A percentile compares a stretch with the other conserved stretches of the same genome.
Conservation (phyloP, 1,140 invertebrate genomes). For the Teleopsis dalmanni region DNA sequence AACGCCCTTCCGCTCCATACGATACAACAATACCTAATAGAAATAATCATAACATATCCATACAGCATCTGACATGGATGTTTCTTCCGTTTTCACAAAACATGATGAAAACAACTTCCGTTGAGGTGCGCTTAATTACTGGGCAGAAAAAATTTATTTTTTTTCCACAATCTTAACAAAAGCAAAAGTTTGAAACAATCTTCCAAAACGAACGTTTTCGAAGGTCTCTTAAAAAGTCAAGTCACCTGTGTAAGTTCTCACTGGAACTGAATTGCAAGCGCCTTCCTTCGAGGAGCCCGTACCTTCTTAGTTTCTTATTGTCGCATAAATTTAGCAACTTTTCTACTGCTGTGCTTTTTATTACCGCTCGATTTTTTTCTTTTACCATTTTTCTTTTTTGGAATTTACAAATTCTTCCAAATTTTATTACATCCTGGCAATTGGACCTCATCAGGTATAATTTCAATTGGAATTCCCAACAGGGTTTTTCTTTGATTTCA, state of each 20-base stretch:
- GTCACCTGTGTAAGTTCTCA: too few species aligned
- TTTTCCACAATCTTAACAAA: too few species aligned
- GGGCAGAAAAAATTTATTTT: too few species aligned
- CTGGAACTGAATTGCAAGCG: too few species aligned
- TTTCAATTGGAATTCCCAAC: constrained; percentile 12
- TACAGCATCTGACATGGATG: constrained; percentile 1
- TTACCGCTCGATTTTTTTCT: constrained; percentile 1
- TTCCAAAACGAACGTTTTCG: too few species aligned
- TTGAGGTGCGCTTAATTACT: constrained; percentile 7
- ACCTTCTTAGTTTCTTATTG: too few species aligned
- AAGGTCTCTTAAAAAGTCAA: too few species aligned
- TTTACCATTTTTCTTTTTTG: constrained; percentile 1
- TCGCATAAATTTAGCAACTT: constrained; percentile 7
- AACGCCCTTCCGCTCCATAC: too few species aligned
- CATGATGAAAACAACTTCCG: constrained; percentile 12
- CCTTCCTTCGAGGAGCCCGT: too few species aligned
- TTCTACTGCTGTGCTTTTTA: constrained; percentile 9
- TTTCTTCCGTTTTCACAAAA: constrained; percentile 11
- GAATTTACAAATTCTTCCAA: neutral
- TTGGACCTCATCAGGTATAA: constrained; percentile 13
- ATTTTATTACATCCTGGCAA: neutral
- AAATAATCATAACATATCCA: too few species aligned
- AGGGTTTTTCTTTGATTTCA: neutral
- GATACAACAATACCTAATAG: too few species aligned
- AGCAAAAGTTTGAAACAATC: too few species aligned